Evolutionary conservation across 2,797 vertebrate genomes (phyloP).

Genomic region (Diceros bicornis): DNA sequence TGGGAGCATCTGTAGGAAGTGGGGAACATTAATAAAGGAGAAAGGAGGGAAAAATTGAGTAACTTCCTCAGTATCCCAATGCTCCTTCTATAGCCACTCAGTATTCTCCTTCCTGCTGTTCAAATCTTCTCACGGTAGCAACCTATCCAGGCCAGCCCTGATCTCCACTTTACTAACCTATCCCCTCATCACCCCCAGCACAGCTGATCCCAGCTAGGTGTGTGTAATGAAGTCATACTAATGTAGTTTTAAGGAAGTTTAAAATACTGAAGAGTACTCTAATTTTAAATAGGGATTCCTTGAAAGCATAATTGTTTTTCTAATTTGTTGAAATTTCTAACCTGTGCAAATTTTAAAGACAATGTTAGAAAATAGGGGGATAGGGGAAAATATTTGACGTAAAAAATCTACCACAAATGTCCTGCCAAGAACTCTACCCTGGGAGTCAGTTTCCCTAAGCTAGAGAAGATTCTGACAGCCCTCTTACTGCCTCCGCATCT

Average conservation of each 20-base stretch:
- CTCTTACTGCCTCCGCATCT: not conserved
- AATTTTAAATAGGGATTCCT: not conserved
- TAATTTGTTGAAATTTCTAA: not conserved
- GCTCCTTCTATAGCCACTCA: no score
- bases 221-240: constrained; percentile 55
- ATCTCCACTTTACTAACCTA: not conserved
- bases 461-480: not conserved
- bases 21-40: not conserved
- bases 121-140: not conserved
- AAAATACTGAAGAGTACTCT: not conserved
- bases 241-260: not conserved
- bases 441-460: not conserved
- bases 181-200: not conserved
- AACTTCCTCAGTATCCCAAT: not conserved
- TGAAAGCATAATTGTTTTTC: not conserved
- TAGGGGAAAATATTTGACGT: not conserved
- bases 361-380: not conserved
- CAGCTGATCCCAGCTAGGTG: not conserved
- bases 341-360: not conserved
- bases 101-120: not conserved
- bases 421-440: not conserved
- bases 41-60: not conserved
- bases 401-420: not conserved
- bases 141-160: not conserved
- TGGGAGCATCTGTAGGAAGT: not conserved